Conservation (phyloP, 2,888 invertebrate species). For the Catocala fraxini region DNA sequence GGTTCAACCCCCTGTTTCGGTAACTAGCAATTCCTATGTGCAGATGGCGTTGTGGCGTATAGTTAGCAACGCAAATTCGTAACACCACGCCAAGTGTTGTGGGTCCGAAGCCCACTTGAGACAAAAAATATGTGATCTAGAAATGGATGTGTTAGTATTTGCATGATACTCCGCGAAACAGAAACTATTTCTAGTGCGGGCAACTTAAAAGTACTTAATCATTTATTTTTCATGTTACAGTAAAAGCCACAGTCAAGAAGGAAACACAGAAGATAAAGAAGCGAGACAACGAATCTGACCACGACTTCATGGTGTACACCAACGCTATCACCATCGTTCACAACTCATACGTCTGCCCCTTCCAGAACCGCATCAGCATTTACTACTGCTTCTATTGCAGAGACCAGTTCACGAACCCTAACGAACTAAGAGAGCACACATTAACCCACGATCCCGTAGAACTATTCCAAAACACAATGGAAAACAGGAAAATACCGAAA, state of each 20-base stretch:
- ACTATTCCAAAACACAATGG: constrained; percentile 51
- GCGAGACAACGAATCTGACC: constrained; percentile 58
- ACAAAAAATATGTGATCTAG: too few species aligned
- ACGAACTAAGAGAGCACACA: constrained; percentile 75
- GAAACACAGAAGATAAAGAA: constrained; percentile 43
- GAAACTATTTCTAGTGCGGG: too few species aligned
- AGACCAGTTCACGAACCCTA: constrained; percentile 77
- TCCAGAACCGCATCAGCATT: constrained; percentile 74
- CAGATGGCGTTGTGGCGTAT: too few species aligned
- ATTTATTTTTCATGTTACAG: constrained; percentile 29
- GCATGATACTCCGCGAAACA: too few species aligned
- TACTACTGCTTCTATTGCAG: constrained; percentile 81
- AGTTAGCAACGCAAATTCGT: too few species aligned
- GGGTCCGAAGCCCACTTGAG: too few species aligned
- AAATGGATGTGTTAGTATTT: too few species aligned
- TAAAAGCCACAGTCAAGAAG: constrained; percentile 42
- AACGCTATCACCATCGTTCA: constrained; percentile 73
- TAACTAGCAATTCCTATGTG: too few species aligned
- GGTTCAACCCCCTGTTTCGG: too few species aligned
- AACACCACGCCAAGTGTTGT: too few species aligned
- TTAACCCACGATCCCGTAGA: constrained; percentile 66
- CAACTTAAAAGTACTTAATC: background rate
- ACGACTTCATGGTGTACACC: constrained; percentile 66
- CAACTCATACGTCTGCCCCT: constrained; percentile 77
- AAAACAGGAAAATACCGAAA: constrained; percentile 77